Evolutionary conservation across 2,113 vertebrate genomes (phyloP), one percentile per base, ranked within the genome.

Genomic region (Xiphophorus hellerii): DNA sequence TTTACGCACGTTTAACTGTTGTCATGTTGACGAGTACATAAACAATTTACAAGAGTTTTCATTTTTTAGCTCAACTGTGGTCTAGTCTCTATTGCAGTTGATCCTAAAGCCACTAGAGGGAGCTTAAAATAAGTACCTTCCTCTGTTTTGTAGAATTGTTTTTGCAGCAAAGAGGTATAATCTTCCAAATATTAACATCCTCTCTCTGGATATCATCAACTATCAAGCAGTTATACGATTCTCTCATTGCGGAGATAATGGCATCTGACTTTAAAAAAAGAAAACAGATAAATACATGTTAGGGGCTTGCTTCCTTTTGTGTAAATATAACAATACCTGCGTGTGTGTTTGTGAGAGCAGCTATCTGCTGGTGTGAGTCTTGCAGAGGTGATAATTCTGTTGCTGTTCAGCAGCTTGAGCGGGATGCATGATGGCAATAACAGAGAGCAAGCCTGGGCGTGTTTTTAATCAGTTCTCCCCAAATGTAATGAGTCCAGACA

Each of bases 31-130:
- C 15, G 29, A 10, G 8, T n/a, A n/a, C 22, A 25, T 7, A n/a
- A 25, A n/a, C 51, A 58, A 42, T 48, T 54, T 67, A 12, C 25
- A 82, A 58, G 17, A 30, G 2, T 39, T 66, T 58, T n/a, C 2
- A 17, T 54, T 67, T 82, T 76, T 35, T 37, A 76, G 4, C 25
- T 33, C 64, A 13, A 13, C 4, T 8, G 11, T 5, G 27, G 37
- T 13, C 39, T 62, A 25, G 62, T 42, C 77, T 48, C 62, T 5
- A 37, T 58, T 73, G 83, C 81, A 88, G 14, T 87, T 63, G 76
- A 27, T 68, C 87, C 10, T 87, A 51, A 60, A 73, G 67, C 94
- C 94, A 95, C 93, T 91, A 95, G 94, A 94, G 92, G 93, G 94
- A 86, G 93, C 92, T 89, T 93, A 71, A 69, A 91, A 84, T 89